Evolutionary conservation across 2,888 invertebrate genomes (phyloP).

Genomic region (Heliconius charithonia): DNA sequence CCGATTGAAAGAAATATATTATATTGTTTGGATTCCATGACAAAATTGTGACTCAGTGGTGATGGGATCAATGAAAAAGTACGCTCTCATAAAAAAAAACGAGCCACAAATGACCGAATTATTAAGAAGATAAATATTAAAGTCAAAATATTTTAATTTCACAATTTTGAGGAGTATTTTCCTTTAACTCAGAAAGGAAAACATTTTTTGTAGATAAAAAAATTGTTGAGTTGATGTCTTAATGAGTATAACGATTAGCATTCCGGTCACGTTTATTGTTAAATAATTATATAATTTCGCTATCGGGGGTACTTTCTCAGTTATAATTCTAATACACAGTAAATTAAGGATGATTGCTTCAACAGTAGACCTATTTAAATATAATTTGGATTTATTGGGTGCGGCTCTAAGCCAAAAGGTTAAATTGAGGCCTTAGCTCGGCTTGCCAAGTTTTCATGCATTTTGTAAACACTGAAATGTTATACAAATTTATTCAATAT

Average conservation of each 20-base stretch:
- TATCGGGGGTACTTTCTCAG: conserved; percentile 21
- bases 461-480: conserved; percentile 31
- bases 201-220: conserved; percentile 14
- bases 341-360: conserved; percentile 42
- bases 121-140: too few relatives aligned
- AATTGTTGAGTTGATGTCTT: conserved; percentile 2
- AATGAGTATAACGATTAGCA: conserved; percentile 23
- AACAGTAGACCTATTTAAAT: conserved; percentile 34
- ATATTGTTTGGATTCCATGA: too few relatives aligned
- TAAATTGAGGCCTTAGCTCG: conserved; percentile 43
- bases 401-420: conserved; percentile 40
- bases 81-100: too few relatives aligned
- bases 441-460: conserved; percentile 36
- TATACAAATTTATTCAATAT: neutral
- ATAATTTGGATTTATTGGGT: conserved; percentile 46
- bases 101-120: too few relatives aligned
- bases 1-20: too few relatives aligned
- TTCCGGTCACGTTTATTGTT: conserved; percentile 39
- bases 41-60: too few relatives aligned
- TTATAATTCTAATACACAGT: conserved; percentile 25
- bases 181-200: neutral
- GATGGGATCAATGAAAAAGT: too few relatives aligned
- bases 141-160: too few relatives aligned
- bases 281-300: conserved; percentile 38
- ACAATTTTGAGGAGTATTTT: too few relatives aligned